Conservation (phyloP, 2,797 vertebrate species). For the Todus mexicanus region DNA sequence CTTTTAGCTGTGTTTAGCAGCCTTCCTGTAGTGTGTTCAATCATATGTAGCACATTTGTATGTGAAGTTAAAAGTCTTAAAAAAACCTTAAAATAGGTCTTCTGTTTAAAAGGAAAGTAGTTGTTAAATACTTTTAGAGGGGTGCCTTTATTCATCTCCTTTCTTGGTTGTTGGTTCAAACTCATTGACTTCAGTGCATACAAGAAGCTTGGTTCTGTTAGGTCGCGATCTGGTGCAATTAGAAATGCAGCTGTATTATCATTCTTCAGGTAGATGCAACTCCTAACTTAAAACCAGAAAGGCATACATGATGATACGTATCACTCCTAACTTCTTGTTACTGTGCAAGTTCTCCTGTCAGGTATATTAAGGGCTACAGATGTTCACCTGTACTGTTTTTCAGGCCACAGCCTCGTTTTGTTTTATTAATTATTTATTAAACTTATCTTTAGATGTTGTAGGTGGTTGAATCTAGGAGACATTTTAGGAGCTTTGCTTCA, state of each 20-base stretch:
- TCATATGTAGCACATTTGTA: neutral
- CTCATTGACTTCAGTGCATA: neutral
- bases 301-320: neutral
- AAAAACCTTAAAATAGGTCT: neutral
- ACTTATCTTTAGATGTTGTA: neutral
- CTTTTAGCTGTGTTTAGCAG: neutral
- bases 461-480: neutral
- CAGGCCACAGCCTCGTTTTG: neutral
- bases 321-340: neutral
- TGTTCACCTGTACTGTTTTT: neutral
- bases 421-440: neutral
- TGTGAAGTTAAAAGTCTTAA: neutral
- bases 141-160: neutral
- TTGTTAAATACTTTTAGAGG: neutral
- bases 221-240: neutral
- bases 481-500: neutral
- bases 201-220: neutral
- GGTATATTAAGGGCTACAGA: neutral
- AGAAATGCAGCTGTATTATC: neutral
- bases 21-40: neutral
- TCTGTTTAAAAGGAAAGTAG: neutral
- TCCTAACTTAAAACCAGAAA: neutral
- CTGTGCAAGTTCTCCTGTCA: neutral
- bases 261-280: neutral
- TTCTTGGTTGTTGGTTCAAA: neutral